phyloP scores from a whole-genome alignment of 2,888 invertebrate genomes.

The Hydrotaea diabolus region DNA sequence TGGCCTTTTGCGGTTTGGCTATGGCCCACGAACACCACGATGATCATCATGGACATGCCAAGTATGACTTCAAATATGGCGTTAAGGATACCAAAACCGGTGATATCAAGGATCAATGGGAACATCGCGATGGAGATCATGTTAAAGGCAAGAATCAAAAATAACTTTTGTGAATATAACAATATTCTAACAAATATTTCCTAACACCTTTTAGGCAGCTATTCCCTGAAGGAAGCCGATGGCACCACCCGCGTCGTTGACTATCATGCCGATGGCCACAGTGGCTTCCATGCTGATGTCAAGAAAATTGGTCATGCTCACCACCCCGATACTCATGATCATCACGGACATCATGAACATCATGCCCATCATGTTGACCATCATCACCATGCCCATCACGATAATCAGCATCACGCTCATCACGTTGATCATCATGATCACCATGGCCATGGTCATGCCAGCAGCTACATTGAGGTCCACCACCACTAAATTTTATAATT shows the following conservation, averaged over 20 bases:
- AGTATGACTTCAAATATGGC: slow-evolving; percentile 81
- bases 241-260: slow-evolving; percentile 81
- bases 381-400: not conserved
- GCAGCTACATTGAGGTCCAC: not conserved
- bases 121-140: slow-evolving; percentile 34
- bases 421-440: not conserved
- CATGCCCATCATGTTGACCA: slow-evolving; percentile 69
- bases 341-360: slow-evolving; percentile 67
- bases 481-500: no score
- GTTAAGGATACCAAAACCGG: slow-evolving; percentile 81
- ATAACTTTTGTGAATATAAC: slow-evolving; percentile 78
- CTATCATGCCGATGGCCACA: slow-evolving; percentile 81
- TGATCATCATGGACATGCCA: slow-evolving; percentile 79
- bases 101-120: slow-evolving; percentile 77
- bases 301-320: slow-evolving; percentile 80
- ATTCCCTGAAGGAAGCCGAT: slow-evolving; percentile 80
- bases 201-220: slow-evolving; percentile 6
- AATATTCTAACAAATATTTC: not conserved
- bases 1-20: slow-evolving; percentile 67
- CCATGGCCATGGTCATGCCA: not conserved
- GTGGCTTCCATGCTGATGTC: slow-evolving; percentile 81
- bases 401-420: slow-evolving; percentile 21
- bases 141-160: slow-evolving; percentile 52
- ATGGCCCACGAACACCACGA: slow-evolving; percentile 64
- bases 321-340: slow-evolving; percentile 73